phyloP scores from a whole-genome alignment of 2,888 invertebrate genomes.

The Synergus itoensis region DNA sequence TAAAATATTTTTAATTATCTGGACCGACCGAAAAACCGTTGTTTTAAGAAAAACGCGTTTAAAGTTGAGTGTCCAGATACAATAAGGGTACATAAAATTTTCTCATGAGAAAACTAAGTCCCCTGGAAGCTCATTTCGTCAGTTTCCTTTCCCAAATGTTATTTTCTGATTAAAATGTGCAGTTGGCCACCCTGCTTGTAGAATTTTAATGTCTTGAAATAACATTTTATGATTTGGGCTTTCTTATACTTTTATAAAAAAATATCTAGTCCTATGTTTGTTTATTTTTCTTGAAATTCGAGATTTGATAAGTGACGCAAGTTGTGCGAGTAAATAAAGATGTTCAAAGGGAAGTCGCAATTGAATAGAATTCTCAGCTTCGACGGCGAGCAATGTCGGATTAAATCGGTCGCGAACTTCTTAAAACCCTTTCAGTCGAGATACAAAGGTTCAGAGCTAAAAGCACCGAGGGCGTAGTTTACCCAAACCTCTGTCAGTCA shows the following conservation, averaged over 20 bases:
- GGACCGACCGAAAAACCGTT: no score
- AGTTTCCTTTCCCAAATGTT: no score
- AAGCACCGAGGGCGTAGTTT: conserved; percentile 8
- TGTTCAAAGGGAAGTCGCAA: conserved; percentile 4
- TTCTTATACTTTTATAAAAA: not conserved
- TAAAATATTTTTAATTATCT: no score
- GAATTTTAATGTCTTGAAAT: not conserved
- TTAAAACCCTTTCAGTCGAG: conserved; percentile 36
- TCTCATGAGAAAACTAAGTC: no score
- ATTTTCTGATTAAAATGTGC: no score
- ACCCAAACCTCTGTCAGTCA: conserved; percentile 14
- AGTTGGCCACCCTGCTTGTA: no score
- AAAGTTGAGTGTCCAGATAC: no score
- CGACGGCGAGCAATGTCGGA: conserved; percentile 5
- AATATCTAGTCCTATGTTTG: not conserved
- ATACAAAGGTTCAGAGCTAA: conserved; percentile 19
- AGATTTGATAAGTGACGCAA: not conserved
- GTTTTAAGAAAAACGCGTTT: no score
- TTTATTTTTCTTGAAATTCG: not conserved
- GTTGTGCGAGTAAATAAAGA: not conserved
- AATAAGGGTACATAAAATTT: no score
- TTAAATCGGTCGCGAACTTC: conserved; percentile 27
- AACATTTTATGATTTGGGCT: not conserved
- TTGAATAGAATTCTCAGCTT: conserved; percentile 21
- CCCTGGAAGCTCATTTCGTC: no score